Evolutionary conservation across 2,888 invertebrate species (phyloP), one percentile per base, ranked within the genome.

Genomic region (Lutraria lutraria): DNA sequence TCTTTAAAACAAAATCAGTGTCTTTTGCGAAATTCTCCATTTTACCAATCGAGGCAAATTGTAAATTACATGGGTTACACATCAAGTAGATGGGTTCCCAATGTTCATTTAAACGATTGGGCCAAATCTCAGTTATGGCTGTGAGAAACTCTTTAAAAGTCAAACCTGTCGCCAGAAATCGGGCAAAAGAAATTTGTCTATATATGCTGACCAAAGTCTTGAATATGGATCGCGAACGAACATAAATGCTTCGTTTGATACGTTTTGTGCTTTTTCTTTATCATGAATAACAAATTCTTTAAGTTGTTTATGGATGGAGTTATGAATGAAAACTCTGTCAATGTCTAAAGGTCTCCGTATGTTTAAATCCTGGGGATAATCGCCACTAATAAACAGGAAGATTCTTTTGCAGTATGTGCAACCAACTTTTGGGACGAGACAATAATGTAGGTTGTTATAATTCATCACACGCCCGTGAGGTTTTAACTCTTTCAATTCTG

Each of bases 151-250:
- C 92, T 52, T 85, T 63, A 83, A 93, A 93, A 16, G 87, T 72
- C 15, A 93, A 79, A 83, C 87, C 87, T 13, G 88, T 88, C 8
- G 86, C 84, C 83, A 91, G 91, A 0, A 92, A n/a, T n/a, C n/a
- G n/a, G n/a, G n/a, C n/a, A n/a, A n/a, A n/a, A n/a, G n/a, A n/a
- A n/a, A n/a, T n/a, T n/a, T n/a, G n/a, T n/a, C n/a, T n/a, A n/a
- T n/a, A n/a, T n/a, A n/a, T n/a, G n/a, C n/a, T n/a, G n/a, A 88
- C 92, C 92, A 93, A 43, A 93, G 68, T 13, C 93, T 87, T 12
- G 83, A 15, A 79, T 89, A 93, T 0, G 93, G 93, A 31, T 93
- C 88, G 3, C 93, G 82, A 8, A 89, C 85, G 83, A 92, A 92
- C 90, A 93, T 92, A 79, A 93, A 93, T 29, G 86, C 53, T 0